Evolutionary conservation across 2,797 vertebrate species (phyloP), one percentile per base, ranked within the genome.

Genomic region (Lindbergichthys nudifrons): DNA sequence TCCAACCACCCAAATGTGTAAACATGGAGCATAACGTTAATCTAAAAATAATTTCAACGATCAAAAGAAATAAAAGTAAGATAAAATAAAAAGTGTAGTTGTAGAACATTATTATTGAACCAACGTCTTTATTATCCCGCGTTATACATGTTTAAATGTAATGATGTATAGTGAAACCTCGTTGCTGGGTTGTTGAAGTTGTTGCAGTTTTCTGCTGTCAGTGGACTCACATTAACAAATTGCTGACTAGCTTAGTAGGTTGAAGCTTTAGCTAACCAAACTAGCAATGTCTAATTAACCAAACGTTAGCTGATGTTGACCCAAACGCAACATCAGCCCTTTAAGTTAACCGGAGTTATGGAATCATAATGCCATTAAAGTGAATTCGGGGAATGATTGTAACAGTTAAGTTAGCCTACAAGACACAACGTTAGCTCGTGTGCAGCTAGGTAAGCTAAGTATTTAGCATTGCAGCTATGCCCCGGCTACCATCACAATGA

Each of bases 401-500:
- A 18, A 1, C 32, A 36, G 32, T 36, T 0, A 26, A 15, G 2
- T 3, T 8, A 26, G 4, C 11, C 11, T 6, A 21, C 30, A 45
- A 26, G 30, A 15, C 1, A 11, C 3, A 53, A 21, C 3, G n/a
- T 65, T 78, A 73, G 69, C 75, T 67, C 11, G 11, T 32, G 12
- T 7, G 13, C 36, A 19, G 36, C 50, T 60, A 62, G 4, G 0
- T 19, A 2, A 19, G 76, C 70, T 70, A 65, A 53, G 10, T 48
- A 30, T 18, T 41, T 70, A 58, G 45, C 65, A 57, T 57, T 2
- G 18, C 18, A 15, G 10, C 19, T 60, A 13, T 3, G 32, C 1
- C 0, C 15, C 26, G 2, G 10, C 7, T 2, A 4, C 2, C 5
- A 1, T 16, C 21, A 26, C 2, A 1, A 0, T 57, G 1, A 11